Evolutionary conservation across 2,888 invertebrate genomes (phyloP).

Genomic region (Rhagium mordax): DNA sequence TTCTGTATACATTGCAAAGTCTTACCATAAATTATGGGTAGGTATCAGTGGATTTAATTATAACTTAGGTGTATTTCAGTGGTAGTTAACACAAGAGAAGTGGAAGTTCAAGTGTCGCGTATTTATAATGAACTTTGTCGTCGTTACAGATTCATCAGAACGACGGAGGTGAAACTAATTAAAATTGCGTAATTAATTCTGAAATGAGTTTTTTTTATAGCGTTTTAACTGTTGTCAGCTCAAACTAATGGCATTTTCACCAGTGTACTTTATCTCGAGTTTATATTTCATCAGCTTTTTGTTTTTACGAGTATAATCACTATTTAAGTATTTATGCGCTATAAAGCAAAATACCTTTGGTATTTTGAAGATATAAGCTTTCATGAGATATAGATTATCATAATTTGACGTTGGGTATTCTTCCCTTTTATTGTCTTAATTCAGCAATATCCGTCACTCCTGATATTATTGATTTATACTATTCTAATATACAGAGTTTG

Average conservation of each 20-base stretch:
- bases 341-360: conserved; percentile 20
- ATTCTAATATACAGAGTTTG: too few relatives aligned
- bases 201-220: conserved; percentile 51
- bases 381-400: neutral
- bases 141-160: conserved; percentile 59
- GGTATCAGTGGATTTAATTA: conserved; percentile 59
- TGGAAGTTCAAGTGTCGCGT: conserved; percentile 58
- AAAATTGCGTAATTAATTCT: conserved; percentile 62
- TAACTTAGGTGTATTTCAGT: conserved; percentile 57
- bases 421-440: neutral
- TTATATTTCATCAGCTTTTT: conserved; percentile 25
- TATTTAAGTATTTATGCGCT: conserved; percentile 24
- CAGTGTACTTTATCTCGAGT: conserved; percentile 23
- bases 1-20: conserved; percentile 53
- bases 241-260: conserved; percentile 31
- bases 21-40: conserved; percentile 54
- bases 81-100: conserved; percentile 52
- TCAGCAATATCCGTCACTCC: too few relatives aligned
- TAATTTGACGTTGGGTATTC: neutral
- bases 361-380: neutral
- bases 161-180: conserved; percentile 60
- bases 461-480: too few relatives aligned
- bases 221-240: conserved; percentile 27
- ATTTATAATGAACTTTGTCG: conserved; percentile 61
- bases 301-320: conserved; percentile 26